Evolutionary conservation across 2,113 vertebrate genomes (phyloP).

Genomic region (Setophaga petechia): DNA sequence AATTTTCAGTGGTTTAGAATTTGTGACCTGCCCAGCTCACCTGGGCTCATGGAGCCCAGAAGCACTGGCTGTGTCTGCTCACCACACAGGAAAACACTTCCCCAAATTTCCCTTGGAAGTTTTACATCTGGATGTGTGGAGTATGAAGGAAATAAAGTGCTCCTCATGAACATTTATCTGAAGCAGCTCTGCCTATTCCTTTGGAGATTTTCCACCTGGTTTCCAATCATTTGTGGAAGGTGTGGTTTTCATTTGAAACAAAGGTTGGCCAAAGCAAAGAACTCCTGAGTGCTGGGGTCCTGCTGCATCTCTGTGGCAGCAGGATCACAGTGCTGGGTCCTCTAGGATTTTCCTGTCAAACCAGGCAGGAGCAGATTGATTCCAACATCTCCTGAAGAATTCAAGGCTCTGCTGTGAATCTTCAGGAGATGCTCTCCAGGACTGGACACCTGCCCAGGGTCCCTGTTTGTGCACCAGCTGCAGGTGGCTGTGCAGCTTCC

Average conservation of each 20-base stretch:
- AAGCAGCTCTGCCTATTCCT: background rate
- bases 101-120: background rate
- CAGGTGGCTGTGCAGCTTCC: no score
- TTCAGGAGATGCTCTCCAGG: no score
- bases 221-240: background rate
- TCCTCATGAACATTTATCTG: background rate
- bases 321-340: background rate
- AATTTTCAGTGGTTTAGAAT: background rate
- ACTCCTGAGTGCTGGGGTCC: background rate
- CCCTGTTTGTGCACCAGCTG: no score
- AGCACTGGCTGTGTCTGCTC: background rate
- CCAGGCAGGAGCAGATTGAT: background rate
- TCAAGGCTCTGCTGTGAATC: background rate
- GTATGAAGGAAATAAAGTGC: background rate
- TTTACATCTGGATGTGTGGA: background rate
- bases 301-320: background rate
- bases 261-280: background rate
- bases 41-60: background rate
- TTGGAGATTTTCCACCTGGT: background rate
- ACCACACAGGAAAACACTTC: background rate
- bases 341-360: background rate
- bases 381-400: rapidly evolving
- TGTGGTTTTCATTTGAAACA: background rate
- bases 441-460: no score
- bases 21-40: background rate